Evolutionary conservation across 2,113 vertebrate genomes (phyloP).

Genomic region (Toxotes chatareus): DNA sequence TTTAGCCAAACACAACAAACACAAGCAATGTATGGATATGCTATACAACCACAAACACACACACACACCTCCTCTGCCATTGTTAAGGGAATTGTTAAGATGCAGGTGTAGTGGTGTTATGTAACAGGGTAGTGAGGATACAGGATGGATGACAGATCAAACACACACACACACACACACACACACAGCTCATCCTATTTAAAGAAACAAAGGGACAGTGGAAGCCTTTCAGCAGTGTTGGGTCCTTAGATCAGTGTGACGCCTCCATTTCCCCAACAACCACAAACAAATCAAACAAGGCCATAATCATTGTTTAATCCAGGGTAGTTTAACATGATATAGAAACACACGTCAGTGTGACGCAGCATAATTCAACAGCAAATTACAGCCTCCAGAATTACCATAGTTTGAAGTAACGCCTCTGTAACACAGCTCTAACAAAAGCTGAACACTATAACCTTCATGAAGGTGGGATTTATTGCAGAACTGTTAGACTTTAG

Average conservation of each 20-base stretch:
- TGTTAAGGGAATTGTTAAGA: constrained; percentile 42
- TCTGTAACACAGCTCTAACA: no score
- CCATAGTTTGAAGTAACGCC: no score
- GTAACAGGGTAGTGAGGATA: constrained; percentile 55
- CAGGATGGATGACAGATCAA: constrained; percentile 52
- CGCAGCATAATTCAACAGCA: no score
- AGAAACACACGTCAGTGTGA: no score
- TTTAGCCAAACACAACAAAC: neutral
- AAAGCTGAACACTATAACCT: no score
- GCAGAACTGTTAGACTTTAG: no score
- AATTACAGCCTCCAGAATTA: no score
- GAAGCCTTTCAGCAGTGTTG: constrained; percentile 17
- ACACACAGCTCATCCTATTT: constrained; percentile 33
- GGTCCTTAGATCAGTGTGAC: neutral
- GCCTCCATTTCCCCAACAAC: constrained; percentile 27
- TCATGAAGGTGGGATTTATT: no score
- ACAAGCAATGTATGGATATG: neutral
- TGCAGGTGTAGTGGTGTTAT: constrained; percentile 64
- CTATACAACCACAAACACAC: neutral
- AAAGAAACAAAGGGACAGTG: constrained; percentile 52
- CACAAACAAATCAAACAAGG: constrained; percentile 17
- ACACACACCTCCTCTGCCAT: neutral
- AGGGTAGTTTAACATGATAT: neutral
- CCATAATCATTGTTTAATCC: constrained; percentile 2
- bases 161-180: constrained; percentile 44